Conservation (phyloP, 2,797 vertebrate species). For the Sciurus carolinensis region DNA sequence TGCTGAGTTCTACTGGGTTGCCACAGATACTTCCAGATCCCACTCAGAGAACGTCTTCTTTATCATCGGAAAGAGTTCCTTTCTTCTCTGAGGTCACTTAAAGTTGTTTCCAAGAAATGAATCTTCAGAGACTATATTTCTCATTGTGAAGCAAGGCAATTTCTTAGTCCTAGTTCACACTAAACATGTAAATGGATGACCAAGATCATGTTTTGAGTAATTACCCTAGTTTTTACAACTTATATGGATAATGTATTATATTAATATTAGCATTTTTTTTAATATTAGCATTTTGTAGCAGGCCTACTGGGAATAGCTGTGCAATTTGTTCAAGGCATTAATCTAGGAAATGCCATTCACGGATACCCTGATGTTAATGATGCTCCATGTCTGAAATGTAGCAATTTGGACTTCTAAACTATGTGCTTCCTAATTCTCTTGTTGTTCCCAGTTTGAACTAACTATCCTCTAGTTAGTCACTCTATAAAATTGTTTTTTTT, state of each 20-base stretch:
- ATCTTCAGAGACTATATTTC: neutral
- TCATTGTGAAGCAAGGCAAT: neutral
- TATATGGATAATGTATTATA: neutral
- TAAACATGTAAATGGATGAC: neutral
- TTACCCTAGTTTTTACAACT: neutral
- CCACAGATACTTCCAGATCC: neutral
- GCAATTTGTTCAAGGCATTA: neutral
- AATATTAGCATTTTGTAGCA: neutral
- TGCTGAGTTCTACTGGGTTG: neutral
- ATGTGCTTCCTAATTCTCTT: neutral
- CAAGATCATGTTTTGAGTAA: neutral
- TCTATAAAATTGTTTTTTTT: neutral
- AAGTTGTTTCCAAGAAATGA: neutral
- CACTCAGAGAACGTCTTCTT: neutral
- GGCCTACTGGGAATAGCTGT: neutral
- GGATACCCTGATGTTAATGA: neutral
- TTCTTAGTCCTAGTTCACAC: neutral
- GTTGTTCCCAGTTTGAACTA: conserved; percentile 21
- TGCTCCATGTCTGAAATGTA: neutral
- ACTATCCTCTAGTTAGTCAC: neutral
- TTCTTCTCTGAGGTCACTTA: neutral
- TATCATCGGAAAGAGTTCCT: neutral
- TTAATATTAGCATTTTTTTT: neutral
- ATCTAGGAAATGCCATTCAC: neutral
- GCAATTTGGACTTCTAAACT: neutral